These are phyloP conservation scores for Argentina silus DNA, from an alignment of 2,797 vertebrate species.

Conservation along the genomic window DNA sequence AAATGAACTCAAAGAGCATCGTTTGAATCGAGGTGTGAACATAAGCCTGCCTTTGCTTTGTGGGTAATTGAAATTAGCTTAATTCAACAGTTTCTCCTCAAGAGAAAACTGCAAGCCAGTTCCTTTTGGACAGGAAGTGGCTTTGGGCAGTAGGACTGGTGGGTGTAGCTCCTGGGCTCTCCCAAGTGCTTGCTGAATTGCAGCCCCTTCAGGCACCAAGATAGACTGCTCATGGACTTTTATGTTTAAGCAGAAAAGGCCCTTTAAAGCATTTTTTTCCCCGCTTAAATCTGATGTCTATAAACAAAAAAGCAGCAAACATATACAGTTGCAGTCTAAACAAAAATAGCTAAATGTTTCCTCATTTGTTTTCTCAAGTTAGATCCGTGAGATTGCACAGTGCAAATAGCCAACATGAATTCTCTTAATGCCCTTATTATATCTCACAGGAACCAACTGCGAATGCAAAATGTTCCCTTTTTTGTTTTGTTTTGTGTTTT, in stretches of 20 bases:
- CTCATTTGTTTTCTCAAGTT: slow-evolving; percentile 54
- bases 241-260: slow-evolving; percentile 57
- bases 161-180: slow-evolving; percentile 72
- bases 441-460: slow-evolving; percentile 74
- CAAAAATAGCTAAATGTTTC: slow-evolving; percentile 65
- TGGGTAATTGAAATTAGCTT: slow-evolving; percentile 66
- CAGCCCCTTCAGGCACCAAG: slow-evolving; percentile 62
- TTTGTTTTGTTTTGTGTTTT: slow-evolving; percentile 67
- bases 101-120: slow-evolving; percentile 77
- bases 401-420: slow-evolving; percentile 53
- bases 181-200: slow-evolving; percentile 62
- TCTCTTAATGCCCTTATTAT: slow-evolving; percentile 61
- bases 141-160: slow-evolving; percentile 69
- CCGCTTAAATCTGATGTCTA: slow-evolving; percentile 56
- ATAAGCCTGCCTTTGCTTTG: slow-evolving; percentile 43
- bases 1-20: slow-evolving; percentile 1
- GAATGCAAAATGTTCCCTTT: slow-evolving; percentile 61
- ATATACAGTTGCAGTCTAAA: slow-evolving; percentile 55
- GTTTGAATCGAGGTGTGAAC: slow-evolving; percentile 38
- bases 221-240: slow-evolving; percentile 62
- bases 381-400: slow-evolving; percentile 60
- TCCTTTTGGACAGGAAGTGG: slow-evolving; percentile 81
- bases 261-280: slow-evolving; percentile 56
- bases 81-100: slow-evolving; percentile 68
- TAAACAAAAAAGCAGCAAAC: slow-evolving; percentile 56